Evolutionary conservation across 35 echinoderm and acorn worm species (phyloP).

Genomic region (Strongylocentrotus purpuratus): DNA sequence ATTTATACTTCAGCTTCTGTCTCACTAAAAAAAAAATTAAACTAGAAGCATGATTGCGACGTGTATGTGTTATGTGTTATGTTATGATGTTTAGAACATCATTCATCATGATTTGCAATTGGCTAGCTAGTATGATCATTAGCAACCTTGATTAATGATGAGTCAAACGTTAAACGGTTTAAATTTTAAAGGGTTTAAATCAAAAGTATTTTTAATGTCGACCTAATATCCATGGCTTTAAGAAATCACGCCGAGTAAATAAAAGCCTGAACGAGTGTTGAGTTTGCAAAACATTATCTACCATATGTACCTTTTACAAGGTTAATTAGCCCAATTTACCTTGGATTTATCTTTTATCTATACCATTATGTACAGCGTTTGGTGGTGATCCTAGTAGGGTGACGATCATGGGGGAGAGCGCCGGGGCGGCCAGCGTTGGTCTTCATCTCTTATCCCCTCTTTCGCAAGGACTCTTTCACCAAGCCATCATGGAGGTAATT

Average conservation of each 20-base stretch:
- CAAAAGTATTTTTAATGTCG: too few relatives aligned
- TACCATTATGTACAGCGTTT: constrained; percentile 53
- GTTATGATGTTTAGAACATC: too few relatives aligned
- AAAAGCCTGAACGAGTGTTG: too few relatives aligned
- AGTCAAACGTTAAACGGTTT: too few relatives aligned
- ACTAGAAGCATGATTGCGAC: background rate
- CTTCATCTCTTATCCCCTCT: constrained; percentile 62
- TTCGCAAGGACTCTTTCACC: constrained; percentile 57
- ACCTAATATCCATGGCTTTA: too few relatives aligned
- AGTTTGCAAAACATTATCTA: background rate
- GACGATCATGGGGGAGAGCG: constrained; percentile 70
- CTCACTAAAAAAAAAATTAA: background rate
- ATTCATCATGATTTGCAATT: too few relatives aligned
- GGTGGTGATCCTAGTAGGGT: constrained; percentile 62
- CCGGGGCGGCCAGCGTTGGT: constrained; percentile 59
- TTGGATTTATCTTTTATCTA: background rate
- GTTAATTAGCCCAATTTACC: background rate
- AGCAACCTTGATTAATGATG: too few relatives aligned
- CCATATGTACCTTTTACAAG: background rate
- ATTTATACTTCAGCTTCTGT: too few relatives aligned
- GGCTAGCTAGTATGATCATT: too few relatives aligned
- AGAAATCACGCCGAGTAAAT: too few relatives aligned
- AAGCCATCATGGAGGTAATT: constrained; percentile 67
- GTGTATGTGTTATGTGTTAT: too few relatives aligned
- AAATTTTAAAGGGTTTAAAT: too few relatives aligned